phyloP scores from a whole-genome alignment of 2,113 vertebrate species.

The Speoplatyrhinus poulsoni region DNA sequence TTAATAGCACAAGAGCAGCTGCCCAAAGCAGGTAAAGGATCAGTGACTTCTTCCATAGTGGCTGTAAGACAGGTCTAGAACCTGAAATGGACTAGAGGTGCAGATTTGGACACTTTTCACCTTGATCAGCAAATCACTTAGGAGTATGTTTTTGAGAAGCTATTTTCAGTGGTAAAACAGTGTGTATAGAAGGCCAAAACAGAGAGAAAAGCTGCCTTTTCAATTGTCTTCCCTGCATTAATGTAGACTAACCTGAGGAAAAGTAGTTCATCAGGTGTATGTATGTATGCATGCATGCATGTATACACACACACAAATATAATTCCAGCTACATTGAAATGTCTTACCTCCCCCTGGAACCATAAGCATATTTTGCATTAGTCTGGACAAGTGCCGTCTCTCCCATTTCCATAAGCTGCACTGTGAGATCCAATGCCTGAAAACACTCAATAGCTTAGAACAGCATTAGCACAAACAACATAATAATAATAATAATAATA shows the following conservation, averaged over 20 bases:
- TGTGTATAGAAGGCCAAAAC: not conserved
- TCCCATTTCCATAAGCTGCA: conserved; percentile 87
- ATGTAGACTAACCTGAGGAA: too few species aligned
- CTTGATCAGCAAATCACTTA: too few species aligned
- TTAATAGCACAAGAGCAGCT: not conserved
- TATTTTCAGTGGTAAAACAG: too few species aligned
- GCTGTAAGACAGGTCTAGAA: not conserved
- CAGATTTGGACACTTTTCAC: too few species aligned
- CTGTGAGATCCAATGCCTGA: conserved; percentile 90
- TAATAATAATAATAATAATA: too few species aligned
- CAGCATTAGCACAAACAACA: not conserved
- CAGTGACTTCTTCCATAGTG: not conserved
- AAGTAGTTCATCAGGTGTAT: too few species aligned
- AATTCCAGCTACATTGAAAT: not conserved
- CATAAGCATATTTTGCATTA: conserved; percentile 90
- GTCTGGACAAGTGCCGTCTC: conserved; percentile 85
- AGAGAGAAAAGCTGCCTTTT: too few species aligned
- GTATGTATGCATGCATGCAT: not conserved
- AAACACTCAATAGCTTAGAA: conserved; percentile 2
- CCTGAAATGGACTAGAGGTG: not conserved
- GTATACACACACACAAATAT: not conserved
- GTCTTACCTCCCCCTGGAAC: conserved; percentile 85
- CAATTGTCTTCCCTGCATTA: too few species aligned
- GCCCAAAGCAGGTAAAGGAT: not conserved
- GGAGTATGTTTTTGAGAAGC: too few species aligned